Conservation (phyloP, 2,113 vertebrate species). For the Tricholaema leucomelas region DNA sequence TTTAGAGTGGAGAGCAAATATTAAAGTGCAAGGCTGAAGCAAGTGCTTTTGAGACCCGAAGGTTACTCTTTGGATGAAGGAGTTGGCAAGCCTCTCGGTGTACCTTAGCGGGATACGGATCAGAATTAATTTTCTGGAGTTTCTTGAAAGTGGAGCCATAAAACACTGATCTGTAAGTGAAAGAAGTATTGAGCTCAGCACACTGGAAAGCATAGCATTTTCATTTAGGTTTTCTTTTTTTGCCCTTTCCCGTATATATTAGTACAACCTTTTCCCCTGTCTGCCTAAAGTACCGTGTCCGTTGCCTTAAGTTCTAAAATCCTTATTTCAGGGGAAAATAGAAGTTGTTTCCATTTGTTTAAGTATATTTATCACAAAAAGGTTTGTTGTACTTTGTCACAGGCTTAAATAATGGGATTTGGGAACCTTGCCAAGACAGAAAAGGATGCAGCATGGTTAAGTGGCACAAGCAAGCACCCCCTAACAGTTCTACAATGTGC, state of each 20-base stretch:
- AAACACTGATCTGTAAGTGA: background rate
- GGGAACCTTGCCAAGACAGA: background rate
- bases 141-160: background rate
- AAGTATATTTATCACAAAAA: background rate
- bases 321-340: constrained; percentile 3
- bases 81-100: background rate
- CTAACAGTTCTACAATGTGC: background rate
- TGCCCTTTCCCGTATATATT: background rate
- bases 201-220: background rate
- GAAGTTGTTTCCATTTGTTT: background rate
- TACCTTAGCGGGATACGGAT: background rate
- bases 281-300: background rate
- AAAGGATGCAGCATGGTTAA: background rate
- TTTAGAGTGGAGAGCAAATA: background rate
- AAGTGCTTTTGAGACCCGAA: background rate
- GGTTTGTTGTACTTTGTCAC: background rate
- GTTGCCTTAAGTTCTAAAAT: background rate
- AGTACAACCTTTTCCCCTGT: background rate
- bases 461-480: background rate
- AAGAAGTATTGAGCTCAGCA: background rate
- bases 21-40: background rate
- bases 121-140: background rate
- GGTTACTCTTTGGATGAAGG: background rate
- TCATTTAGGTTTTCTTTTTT: background rate
- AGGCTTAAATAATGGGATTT: background rate